phyloP scores from a whole-genome alignment of 2,113 vertebrate genomes.

The Sula dactylatra region DNA sequence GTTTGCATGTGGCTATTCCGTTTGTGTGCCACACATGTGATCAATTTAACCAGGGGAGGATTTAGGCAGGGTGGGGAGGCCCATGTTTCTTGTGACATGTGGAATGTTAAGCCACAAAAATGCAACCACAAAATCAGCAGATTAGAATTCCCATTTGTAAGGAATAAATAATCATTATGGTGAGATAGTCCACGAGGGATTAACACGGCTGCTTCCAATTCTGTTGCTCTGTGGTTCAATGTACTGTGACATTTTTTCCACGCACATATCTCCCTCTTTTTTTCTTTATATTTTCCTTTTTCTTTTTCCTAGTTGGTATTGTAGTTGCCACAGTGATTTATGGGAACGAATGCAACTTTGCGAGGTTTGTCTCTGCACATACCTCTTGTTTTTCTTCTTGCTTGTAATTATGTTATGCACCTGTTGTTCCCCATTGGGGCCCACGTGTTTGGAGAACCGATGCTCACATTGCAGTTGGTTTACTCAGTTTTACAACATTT shows the following conservation, averaged over 20 bases:
- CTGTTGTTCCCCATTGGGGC: slow-evolving; percentile 19
- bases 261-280: neutral
- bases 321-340: slow-evolving; percentile 47
- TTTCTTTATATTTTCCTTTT: neutral
- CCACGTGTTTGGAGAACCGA: neutral
- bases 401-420: slow-evolving; percentile 30
- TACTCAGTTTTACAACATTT: slow-evolving; percentile 29
- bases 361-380: neutral
- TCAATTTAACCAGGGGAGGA: slow-evolving; percentile 57
- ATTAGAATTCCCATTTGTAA: slow-evolving; percentile 68
- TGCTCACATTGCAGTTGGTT: neutral
- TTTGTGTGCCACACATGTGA: slow-evolving; percentile 50
- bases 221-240: slow-evolving; percentile 11
- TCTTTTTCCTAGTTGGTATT: neutral
- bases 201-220: slow-evolving; percentile 53
- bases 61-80: slow-evolving; percentile 46
- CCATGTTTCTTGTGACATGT: slow-evolving; percentile 57
- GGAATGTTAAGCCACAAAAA: slow-evolving; percentile 68
- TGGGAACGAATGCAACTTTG: neutral
- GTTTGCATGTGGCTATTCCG: neutral
- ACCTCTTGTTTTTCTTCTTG: slow-evolving; percentile 19
- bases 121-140: slow-evolving; percentile 66
- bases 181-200: slow-evolving; percentile 36
- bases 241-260: neutral
- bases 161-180: slow-evolving; percentile 66